Conservation (phyloP, 2,113 vertebrate species). For the Seriola rivoliana region DNA sequence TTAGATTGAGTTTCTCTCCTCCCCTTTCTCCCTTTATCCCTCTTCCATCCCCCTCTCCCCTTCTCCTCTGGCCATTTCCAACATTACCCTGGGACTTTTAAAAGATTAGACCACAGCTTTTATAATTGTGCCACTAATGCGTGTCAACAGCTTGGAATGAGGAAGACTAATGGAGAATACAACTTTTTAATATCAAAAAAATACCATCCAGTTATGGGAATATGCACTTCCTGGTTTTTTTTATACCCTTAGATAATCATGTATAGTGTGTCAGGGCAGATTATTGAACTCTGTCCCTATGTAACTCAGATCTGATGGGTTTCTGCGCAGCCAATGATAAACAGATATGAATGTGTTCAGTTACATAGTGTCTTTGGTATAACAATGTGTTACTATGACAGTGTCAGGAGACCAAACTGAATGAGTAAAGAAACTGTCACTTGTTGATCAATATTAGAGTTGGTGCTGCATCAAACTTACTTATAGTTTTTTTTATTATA, state of each 20-base stretch:
- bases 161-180: slow-evolving; percentile 60
- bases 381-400: background rate
- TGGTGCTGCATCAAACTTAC: background rate
- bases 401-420: background rate
- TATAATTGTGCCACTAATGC: slow-evolving; percentile 74
- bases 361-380: slow-evolving; percentile 12
- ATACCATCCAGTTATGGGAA: slow-evolving; percentile 36
- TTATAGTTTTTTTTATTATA: background rate
- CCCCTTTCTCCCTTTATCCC: slow-evolving; percentile 74
- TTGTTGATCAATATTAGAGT: no score
- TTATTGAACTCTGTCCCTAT: slow-evolving; percentile 41
- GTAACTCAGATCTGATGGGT: slow-evolving; percentile 51
- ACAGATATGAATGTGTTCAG: slow-evolving; percentile 32
- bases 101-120: slow-evolving; percentile 80
- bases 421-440: no score
- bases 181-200: slow-evolving; percentile 45
- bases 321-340: slow-evolving; percentile 33
- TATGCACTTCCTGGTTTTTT: slow-evolving; percentile 33
- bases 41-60: slow-evolving; percentile 73
- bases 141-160: slow-evolving; percentile 63
- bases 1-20: slow-evolving; percentile 84
- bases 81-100: slow-evolving; percentile 82
- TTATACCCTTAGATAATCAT: slow-evolving; percentile 34
- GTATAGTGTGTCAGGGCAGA: slow-evolving; percentile 44
- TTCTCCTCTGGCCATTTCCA: slow-evolving; percentile 73